These are phyloP conservation scores for Poeciliopsis occidentalis DNA, from an alignment of 2,113 vertebrate genomes.

Conservation along the genomic window DNA sequence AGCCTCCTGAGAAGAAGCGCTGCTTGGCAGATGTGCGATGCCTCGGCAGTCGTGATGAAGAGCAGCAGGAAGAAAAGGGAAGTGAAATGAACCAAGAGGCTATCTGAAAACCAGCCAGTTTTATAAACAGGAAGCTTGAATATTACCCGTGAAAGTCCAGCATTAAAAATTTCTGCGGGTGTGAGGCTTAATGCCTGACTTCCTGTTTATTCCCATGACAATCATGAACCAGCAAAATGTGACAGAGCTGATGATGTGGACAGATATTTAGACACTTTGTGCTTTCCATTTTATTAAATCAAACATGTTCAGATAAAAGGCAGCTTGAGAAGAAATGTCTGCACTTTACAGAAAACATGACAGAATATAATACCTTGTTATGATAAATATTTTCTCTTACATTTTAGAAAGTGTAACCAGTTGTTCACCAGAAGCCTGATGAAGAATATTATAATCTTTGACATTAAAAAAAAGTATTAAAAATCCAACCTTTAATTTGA, in stretches of 20 bases:
- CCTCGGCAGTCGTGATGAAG: constrained; percentile 46
- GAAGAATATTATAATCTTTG: no score
- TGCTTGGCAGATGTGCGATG: constrained; percentile 41
- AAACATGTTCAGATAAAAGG: no score
- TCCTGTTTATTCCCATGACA: constrained; percentile 64
- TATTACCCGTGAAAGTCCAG: background rate
- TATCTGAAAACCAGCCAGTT: background rate
- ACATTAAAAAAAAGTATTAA: no score
- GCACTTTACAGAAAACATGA: no score
- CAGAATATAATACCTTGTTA: no score
- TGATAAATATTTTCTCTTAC: no score
- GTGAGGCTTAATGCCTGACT: constrained; percentile 22
- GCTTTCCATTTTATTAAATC: background rate
- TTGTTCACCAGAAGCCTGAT: no score
- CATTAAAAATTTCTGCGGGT: background rate
- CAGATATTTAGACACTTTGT: background rate
- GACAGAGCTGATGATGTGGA: background rate
- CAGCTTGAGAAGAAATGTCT: no score
- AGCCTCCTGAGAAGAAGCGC: constrained; percentile 48
- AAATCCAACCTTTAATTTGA: no score
- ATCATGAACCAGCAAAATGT: constrained; percentile 2
- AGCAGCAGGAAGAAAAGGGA: constrained; percentile 42
- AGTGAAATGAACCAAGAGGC: constrained; percentile 51
- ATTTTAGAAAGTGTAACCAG: no score
- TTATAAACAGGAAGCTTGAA: constrained; percentile 3